Conservation (phyloP, 2,888 invertebrate species). For the Mantis religiosa region DNA sequence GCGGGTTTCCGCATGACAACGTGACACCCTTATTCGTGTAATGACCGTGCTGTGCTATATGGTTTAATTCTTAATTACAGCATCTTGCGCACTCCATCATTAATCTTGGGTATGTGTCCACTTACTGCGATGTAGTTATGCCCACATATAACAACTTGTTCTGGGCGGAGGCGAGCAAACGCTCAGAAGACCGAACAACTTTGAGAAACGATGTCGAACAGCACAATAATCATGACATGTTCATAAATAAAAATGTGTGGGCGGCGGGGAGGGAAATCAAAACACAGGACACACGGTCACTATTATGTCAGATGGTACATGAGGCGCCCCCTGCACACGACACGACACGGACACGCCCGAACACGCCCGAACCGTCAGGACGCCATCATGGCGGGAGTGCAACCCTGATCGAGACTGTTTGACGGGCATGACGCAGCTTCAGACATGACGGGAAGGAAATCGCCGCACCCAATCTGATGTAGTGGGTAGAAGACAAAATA, state of each 20-base stretch:
- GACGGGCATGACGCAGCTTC: conserved; percentile 5
- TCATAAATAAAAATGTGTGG: conserved; percentile 14
- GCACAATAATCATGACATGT: conserved; percentile 1
- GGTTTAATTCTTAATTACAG: not conserved
- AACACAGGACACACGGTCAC: not conserved
- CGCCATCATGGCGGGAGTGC: conserved; percentile 16
- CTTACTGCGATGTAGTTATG: not conserved
- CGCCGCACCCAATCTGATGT: not conserved
- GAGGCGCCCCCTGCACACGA: not conserved
- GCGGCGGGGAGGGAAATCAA: not conserved
- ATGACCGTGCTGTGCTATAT: not conserved
- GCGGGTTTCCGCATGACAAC: not conserved
- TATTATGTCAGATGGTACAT: not conserved
- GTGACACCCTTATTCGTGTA: not conserved
- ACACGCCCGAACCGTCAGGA: conserved; percentile 1
- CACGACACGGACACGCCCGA: conserved; percentile 17
- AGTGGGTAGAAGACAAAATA: not conserved
- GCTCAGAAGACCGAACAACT: not conserved
- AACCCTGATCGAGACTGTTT: conserved; percentile 9
- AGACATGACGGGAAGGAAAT: conserved; percentile 3
- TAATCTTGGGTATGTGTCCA: not conserved
- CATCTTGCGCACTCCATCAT: not conserved
- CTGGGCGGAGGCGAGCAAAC: not conserved
- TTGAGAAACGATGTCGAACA: conserved; percentile 12
- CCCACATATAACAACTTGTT: conserved; percentile 8